These are phyloP conservation scores for Lycocerus yunnanus DNA, from an alignment of 2,888 invertebrate genomes.

Conservation along the genomic window DNA sequence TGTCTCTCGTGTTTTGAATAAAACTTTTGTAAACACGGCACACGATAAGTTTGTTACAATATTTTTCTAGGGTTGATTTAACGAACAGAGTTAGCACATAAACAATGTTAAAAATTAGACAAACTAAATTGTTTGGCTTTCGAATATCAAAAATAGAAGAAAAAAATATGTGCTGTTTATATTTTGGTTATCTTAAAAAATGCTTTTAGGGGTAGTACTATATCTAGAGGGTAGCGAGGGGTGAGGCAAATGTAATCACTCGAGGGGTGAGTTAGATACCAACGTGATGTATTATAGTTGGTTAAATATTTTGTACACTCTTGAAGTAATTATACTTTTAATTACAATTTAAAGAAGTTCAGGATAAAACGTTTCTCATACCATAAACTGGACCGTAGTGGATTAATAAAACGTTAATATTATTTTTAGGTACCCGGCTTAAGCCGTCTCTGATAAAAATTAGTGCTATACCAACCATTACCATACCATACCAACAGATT, in stretches of 20 bases:
- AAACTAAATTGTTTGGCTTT: not conserved
- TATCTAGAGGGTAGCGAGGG: not conserved
- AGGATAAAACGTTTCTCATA: no score
- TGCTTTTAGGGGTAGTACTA: not conserved
- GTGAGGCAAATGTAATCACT: not conserved
- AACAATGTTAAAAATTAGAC: not conserved
- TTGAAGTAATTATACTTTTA: not conserved
- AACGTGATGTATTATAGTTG: not conserved
- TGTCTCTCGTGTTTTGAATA: not conserved
- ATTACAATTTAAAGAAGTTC: not conserved
- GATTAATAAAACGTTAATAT: not conserved
- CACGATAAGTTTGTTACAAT: not conserved
- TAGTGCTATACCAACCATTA: no score
- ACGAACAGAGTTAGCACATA: not conserved
- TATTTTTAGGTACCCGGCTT: not conserved
- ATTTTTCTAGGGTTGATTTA: not conserved
- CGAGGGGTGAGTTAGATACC: not conserved
- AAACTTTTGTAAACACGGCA: no score
- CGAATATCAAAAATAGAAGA: no score
- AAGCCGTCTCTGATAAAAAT: no score
- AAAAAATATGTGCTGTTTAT: not conserved
- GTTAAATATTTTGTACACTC: not conserved
- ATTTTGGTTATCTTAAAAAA: not conserved
- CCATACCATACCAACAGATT: no score
- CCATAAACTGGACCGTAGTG: no score